phyloP scores from a whole-genome alignment of 2,113 vertebrate genomes.

The Ivindomyrus marchei region DNA sequence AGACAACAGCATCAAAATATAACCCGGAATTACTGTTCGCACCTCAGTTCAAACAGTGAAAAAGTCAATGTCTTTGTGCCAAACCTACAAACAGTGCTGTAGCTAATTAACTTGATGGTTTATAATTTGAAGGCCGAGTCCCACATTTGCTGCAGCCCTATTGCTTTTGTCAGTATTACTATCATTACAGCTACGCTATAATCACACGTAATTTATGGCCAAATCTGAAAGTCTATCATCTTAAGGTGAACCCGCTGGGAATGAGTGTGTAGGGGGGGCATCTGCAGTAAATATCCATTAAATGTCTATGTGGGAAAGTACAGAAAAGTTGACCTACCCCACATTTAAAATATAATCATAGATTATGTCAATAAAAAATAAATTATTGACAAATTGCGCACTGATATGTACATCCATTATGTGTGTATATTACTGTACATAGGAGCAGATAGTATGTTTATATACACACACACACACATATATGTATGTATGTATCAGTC shows the following conservation, averaged over 20 bases:
- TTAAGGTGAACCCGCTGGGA: background rate
- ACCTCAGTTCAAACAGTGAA: conserved; percentile 26
- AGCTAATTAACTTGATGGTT: background rate
- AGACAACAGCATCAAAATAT: background rate
- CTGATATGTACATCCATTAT: background rate
- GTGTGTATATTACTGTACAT: background rate
- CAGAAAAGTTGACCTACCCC: background rate
- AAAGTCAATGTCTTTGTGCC: conserved; percentile 7
- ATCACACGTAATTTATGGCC: background rate
- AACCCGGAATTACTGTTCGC: conserved; percentile 7
- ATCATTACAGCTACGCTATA: background rate
- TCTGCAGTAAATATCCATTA: background rate
- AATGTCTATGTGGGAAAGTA: background rate
- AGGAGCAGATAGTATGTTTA: background rate
- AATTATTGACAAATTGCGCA: background rate
- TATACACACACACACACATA: background rate
- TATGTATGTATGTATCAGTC: background rate
- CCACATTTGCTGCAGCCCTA: background rate
- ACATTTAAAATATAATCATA: background rate
- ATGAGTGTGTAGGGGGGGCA: background rate
- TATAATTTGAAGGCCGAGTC: background rate
- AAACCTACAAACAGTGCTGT: conserved; percentile 11
- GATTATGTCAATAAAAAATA: background rate
- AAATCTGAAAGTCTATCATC: background rate
- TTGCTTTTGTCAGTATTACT: background rate